phyloP scores from a whole-genome alignment of 2,113 vertebrate genomes.

The Hydrolagus affinis region DNA sequence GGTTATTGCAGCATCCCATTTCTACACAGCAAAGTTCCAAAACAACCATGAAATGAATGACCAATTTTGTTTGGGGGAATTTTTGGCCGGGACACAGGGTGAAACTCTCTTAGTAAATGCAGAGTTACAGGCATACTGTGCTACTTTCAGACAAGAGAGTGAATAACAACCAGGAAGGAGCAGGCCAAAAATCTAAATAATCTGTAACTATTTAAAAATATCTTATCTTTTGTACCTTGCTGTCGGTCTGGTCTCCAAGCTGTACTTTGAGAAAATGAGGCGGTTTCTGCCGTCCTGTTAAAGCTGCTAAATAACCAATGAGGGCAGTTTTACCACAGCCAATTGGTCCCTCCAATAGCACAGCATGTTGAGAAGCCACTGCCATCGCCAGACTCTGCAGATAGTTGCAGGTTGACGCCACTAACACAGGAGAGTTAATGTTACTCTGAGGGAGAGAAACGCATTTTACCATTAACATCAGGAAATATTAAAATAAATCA shows the following conservation, averaged over 20 bases:
- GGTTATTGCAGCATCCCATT: too few relatives aligned
- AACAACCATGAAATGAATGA: too few relatives aligned
- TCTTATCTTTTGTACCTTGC: conserved; percentile 67
- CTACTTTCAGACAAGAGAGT: too few relatives aligned
- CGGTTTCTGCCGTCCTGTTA: conserved; percentile 74
- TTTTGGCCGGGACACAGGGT: too few relatives aligned
- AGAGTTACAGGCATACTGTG: too few relatives aligned
- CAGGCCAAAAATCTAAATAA: too few relatives aligned
- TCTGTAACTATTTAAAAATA: too few relatives aligned
- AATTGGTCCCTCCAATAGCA: conserved; percentile 89
- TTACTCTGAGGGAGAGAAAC: conserved; percentile 35
- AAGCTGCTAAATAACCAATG: conserved; percentile 73
- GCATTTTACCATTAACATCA: background rate
- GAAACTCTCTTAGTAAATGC: too few relatives aligned
- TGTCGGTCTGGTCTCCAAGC: conserved; percentile 94
- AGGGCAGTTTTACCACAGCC: conserved; percentile 90
- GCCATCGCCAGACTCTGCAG: conserved; percentile 83
- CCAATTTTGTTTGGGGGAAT: too few relatives aligned
- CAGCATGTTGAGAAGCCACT: conserved; percentile 74
- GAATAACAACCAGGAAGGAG: too few relatives aligned
- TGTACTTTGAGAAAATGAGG: conserved; percentile 87
- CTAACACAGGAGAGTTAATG: conserved; percentile 63
- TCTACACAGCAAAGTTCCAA: too few relatives aligned
- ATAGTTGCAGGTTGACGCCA: conserved; percentile 74
- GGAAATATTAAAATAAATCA: background rate